Conservation (phyloP, 1,140 invertebrate genomes). For the Bombus turneri region DNA sequence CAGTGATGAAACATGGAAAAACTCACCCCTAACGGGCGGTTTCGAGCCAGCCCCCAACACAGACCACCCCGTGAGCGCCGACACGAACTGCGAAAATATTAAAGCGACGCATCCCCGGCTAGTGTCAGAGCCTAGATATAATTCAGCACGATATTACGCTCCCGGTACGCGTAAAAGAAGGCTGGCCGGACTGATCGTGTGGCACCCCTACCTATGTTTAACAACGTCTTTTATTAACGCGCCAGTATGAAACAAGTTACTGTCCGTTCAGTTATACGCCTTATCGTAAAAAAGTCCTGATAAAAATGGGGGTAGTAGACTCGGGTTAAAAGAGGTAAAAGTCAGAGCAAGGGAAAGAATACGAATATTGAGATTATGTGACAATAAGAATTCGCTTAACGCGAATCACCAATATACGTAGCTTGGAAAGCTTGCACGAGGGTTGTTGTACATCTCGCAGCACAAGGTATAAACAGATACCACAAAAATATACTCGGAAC, state of each 20-base stretch:
- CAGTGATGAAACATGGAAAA: background rate
- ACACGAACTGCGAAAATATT: conserved; percentile 50
- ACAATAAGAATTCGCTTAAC: no score
- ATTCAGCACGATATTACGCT: conserved; percentile 30
- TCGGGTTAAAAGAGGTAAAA: background rate
- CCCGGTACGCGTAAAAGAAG: background rate
- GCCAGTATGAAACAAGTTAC: background rate
- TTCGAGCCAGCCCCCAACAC: background rate
- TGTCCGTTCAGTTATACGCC: conserved; percentile 8
- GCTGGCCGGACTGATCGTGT: background rate
- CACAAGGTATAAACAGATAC: no score
- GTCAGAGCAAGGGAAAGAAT: background rate
- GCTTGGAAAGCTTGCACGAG: background rate
- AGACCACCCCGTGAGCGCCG: background rate
- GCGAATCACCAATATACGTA: no score
- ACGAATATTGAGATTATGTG: background rate
- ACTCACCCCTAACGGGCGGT: conserved; percentile 3
- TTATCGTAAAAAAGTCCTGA: background rate
- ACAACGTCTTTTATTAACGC: conserved; percentile 30
- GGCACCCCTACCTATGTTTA: background rate
- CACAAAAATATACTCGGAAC: no score
- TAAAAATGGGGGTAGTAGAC: no score
- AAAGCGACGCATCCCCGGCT: conserved; percentile 26
- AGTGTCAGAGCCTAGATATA: conserved; percentile 30
- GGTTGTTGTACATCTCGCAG: background rate